Base-by-base conservation (phyloP, 2,888 invertebrate species). In the Lymantria dispar region DNA sequence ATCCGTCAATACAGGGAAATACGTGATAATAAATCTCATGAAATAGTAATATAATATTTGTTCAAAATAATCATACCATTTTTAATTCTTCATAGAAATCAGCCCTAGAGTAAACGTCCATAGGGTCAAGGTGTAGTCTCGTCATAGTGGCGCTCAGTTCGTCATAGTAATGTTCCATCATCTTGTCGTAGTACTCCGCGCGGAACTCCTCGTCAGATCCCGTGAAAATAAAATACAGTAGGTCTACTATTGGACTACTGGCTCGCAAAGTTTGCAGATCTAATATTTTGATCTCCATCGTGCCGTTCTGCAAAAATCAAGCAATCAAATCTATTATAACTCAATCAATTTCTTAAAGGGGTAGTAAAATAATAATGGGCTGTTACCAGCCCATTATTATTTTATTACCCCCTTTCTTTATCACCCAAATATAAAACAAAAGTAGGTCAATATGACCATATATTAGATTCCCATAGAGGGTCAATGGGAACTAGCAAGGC, bases 211-310 rank as follows among this genome's bases (percentile, higher is more conserved):
- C 72, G 55, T 84, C 84, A 0, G 84, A 71, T 14, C 81, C 76
- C 8, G 74, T 56, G 60, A 78, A 75, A 37, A 84, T 70, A 56
- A 85, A 77, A 68, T 83, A 82, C 22, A 83, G 48, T 12, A 86
- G 70, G 58, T 86, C 84, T 0, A 65, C 48, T 7, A 74, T 58
- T 0, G 74, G 74, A 33, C 74, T 66, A 5, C 76, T 78, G 0
- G 66, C 64, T 45, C 74, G 73, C 10, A 84, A 49, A 0, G 80
- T 78, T 59, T 86, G 85, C 51, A 76, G 81, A 60, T 86, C 84
- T 11, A 86, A 63, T 0, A 74, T 54, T 8, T 76, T 64, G 8
- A 75, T 52, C 7, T 74, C 54, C 0, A 77, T 30, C 0, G 43
- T 53, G 3, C 72, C 74, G 10, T 71, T 70, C 81, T 83, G 72